Evolutionary conservation across 1,140 invertebrate genomes (phyloP).

Genomic region (Galendromus occidentalis): DNA sequence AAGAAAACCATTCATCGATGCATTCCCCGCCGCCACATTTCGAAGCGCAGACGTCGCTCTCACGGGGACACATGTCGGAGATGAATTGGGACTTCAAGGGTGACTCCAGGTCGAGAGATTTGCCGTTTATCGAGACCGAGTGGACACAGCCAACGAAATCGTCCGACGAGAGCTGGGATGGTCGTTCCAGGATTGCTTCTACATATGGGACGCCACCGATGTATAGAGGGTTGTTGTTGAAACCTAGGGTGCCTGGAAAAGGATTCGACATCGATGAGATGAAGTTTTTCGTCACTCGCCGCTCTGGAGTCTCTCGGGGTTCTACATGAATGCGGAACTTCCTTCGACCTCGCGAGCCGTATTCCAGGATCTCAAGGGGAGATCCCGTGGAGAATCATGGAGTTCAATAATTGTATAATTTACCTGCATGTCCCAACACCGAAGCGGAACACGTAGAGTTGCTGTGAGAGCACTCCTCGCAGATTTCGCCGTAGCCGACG

Average conservation of each 20-base stretch:
- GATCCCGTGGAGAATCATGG: no score
- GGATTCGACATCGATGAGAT: no score
- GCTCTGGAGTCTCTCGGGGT: no score
- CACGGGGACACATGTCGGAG: slow-evolving; percentile 48
- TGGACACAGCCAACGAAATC: slow-evolving; percentile 82
- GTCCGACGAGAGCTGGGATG: slow-evolving; percentile 67
- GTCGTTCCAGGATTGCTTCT: slow-evolving; percentile 59
- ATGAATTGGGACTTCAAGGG: slow-evolving; percentile 47
- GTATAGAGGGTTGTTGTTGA: slow-evolving; percentile 63
- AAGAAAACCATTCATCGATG: slow-evolving; percentile 50
- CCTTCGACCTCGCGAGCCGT: no score
- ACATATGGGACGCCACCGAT: slow-evolving; percentile 63
- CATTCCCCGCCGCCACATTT: slow-evolving; percentile 50
- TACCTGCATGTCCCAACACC: neutral
- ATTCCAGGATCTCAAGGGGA: no score
- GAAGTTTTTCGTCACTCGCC: no score
- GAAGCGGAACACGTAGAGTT: slow-evolving; percentile 30
- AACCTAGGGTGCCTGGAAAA: slow-evolving; percentile 58
- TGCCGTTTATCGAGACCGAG: slow-evolving; percentile 64
- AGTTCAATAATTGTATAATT: no score
- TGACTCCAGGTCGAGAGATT: slow-evolving; percentile 50
- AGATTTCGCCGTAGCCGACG: slow-evolving; percentile 42
- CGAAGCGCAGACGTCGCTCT: slow-evolving; percentile 30
- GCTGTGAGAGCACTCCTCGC: slow-evolving; percentile 58
- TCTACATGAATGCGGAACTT: no score